Base-by-base conservation (phyloP, 2,888 invertebrate genomes). In the Pardosa pseudoannulata region DNA sequence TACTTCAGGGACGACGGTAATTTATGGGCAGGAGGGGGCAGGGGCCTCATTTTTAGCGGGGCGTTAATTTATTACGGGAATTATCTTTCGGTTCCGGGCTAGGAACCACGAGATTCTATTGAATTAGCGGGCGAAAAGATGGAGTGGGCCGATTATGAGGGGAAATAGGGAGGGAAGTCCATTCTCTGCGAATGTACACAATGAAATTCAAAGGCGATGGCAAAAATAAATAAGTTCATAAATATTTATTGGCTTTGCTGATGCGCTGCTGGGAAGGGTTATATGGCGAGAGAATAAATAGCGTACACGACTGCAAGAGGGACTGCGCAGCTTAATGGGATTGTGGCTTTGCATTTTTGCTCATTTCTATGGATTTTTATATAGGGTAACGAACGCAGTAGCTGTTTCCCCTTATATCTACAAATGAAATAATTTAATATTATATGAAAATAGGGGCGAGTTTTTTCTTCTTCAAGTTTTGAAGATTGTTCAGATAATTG, bases 11-110 rank as follows among this genome's bases (percentile, higher is more conserved):
- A 67, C 7, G 56, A 56, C 23, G 41, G 62, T 83, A 83, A 83
- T 83, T 83, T 76, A 83, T 76, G 82, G 32, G 19, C 31, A 19
- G 13, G 74, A 39, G 32, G 68, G 65, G 65, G 19, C 7, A n/a
- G n/a, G 73, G 56, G 19, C 56, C 5, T 23, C 19, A 72, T 72
- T 83, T 83, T 76, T 83, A 29, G 76, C 62, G 36, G 80, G n/a
- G 65, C 81, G 76, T 27, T 83, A 83, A 83, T 83, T 83, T 83
- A 83, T 83, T 74, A 80, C 80, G 46, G 71, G 80, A 83, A 83
- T 83, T 83, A 83, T 83, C 82, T 83, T 64, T 72, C 28, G 64
- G 70, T 83, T 76, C 71, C 82, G 75, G 75, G 32, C 76, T 76
- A 76, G 36, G 31, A 71, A 71, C 68, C 64, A 46, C 71, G 41